Evolutionary conservation across 2,888 invertebrate species (phyloP).

Genomic region (Holacanthella duospinosa): DNA sequence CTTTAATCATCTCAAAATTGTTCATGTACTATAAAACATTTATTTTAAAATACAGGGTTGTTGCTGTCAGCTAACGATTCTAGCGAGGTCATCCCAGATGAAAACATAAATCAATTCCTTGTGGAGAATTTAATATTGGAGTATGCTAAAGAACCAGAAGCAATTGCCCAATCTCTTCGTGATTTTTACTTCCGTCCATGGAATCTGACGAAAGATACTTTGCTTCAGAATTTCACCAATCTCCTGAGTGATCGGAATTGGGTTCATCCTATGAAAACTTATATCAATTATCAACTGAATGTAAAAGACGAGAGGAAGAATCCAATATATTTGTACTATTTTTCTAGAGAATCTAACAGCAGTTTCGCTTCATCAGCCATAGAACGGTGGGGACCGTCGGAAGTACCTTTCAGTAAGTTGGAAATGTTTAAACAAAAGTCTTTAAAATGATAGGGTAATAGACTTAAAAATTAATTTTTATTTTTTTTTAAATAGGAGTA

Average conservation of each 20-base stretch:
- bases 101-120: not conserved
- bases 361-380: not conserved
- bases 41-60: conserved; percentile 1
- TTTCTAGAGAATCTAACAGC: not conserved
- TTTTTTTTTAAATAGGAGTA: no score
- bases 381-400: not conserved
- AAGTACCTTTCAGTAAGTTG: not conserved
- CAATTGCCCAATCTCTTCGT: not conserved
- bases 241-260: not conserved
- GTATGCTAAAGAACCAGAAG: not conserved
- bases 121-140: not conserved
- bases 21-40: not conserved
- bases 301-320: not conserved
- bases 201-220: not conserved
- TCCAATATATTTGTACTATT: not conserved
- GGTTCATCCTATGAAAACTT: not conserved
- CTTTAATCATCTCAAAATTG: not conserved
- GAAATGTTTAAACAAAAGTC: no score
- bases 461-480: not conserved
- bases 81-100: not conserved
- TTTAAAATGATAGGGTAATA: not conserved
- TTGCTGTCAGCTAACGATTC: not conserved
- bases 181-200: not conserved
- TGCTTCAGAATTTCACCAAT: not conserved
- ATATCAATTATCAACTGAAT: not conserved